Base-by-base conservation (phyloP, 2,888 invertebrate genomes). In the Hyalella azteca region DNA sequence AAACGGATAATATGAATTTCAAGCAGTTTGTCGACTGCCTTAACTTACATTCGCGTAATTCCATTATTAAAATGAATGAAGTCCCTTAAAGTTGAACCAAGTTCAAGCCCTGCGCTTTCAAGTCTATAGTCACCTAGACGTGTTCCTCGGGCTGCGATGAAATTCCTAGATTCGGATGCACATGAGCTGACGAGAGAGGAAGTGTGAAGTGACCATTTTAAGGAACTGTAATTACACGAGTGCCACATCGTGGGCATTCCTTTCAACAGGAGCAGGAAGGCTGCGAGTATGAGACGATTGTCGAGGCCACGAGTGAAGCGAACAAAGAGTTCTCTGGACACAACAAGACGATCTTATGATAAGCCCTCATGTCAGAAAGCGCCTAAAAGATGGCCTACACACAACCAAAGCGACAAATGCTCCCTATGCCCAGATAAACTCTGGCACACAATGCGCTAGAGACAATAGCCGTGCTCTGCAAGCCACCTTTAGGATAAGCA, bases 321-420 rank as follows among this genome's bases (percentile, higher is more conserved):
- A 66, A 66, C 66, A 66, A 66, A 66, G 39, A n/a, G 66, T 2
- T 29, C 39, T 66, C 66, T 66, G 36, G 66, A 66, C 66, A 36
- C 32, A 29, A 66, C 66, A 66, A 22, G 66, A 66, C 66, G 66
- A 66, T 66, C 15, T 66, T 66, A n/a, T 36, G 66, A 66, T 66
- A 66, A 66, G 66, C 66, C n/a, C 66, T 66, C 66, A 66, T 66
- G 66, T 66, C 32, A 66, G 36, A 36, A 66, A 66, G 66, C 66
- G 36, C 66, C 66, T 66, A 29, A 66, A 66, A 66, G 66, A 66
- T 66, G 66, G 66, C 36, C 66, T 66, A 66, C 66, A 66, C 39
- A 66, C 66, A 66, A 36, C 66, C 66, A 66, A 36, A 66, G 66
- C 66, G 66, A 66, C 66, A 66, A 66, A 66, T 66, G 66, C 36